These are phyloP conservation scores for Tetrao urogallus DNA, from an alignment of 2,113 vertebrate species.

Conservation along the genomic window DNA sequence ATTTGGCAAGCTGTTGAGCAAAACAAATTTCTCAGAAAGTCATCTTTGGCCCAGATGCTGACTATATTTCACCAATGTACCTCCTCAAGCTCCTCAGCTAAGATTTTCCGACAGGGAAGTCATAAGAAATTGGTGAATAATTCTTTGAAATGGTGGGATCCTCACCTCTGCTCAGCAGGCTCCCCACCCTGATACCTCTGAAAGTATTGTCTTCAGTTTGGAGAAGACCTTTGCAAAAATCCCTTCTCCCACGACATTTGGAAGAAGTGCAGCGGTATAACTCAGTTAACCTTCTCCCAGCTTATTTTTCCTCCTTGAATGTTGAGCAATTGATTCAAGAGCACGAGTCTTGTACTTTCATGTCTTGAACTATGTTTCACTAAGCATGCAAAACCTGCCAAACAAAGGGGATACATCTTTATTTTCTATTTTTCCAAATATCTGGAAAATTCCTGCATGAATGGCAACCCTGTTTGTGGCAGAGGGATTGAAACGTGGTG, in stretches of 20 bases:
- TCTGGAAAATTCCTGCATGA: background rate
- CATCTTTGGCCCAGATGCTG: slow-evolving; percentile 33
- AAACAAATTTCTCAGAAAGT: slow-evolving; percentile 55
- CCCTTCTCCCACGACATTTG: background rate
- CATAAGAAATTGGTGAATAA: background rate
- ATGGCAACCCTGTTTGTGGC: no score
- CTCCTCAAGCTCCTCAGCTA: slow-evolving; percentile 29
- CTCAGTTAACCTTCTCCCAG: background rate
- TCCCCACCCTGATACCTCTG: background rate
- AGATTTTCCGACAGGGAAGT: slow-evolving; percentile 14
- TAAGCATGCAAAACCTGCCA: background rate
- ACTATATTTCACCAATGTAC: slow-evolving; percentile 12
- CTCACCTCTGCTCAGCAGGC: background rate
- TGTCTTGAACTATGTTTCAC: background rate
- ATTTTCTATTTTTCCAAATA: background rate
- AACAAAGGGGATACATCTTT: background rate
- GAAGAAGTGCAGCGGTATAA: background rate
- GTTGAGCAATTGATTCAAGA: background rate
- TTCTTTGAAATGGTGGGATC: background rate
- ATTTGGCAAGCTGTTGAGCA: slow-evolving; percentile 58
- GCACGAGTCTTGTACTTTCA: background rate
- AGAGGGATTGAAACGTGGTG: no score
- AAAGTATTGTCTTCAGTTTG: background rate
- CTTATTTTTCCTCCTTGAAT: background rate
- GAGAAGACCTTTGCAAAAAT: background rate